Evolutionary conservation across 2,888 invertebrate genomes (phyloP), one percentile per base, ranked within the genome.

Genomic region (Macaria notata): DNA sequence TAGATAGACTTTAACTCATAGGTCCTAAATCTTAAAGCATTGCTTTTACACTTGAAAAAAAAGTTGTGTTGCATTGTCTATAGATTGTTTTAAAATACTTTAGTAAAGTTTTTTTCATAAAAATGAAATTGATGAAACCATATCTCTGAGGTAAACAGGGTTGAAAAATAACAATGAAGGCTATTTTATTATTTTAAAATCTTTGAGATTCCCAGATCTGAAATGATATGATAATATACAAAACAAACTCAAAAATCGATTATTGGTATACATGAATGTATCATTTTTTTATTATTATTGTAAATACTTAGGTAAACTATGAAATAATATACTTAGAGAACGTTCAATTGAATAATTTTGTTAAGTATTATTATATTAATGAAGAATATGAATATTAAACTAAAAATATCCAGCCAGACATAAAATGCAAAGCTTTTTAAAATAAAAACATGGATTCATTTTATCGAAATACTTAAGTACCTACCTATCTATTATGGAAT

Each of bases 111-210:
- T 9, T 49, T 51, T 9, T 55, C n/a, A 51, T 19, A 60, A 59
- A 69, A 64, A 62, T 54, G 61, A 66, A 57, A 61, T 58, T 60
- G 58, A 61, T 63, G 54, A 68, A 69, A 72, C 73, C 83, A 84
- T 84, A 85, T 85, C 83, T 77, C 71, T 72, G 71, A 81, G 82
- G 83, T 69, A 76, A 79, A 81, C 85, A 86, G 85, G 86, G 86
- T 19, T 86, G 41, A 1, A 41, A 41, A 79, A 61, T 54, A 46
- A 44, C 4, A 41, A n/a, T 53, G 31, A 41, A 5, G 5, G 33
- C 7, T 36, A 36, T 36, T 7, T 6, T 36, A 6, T 36, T 36
- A 6, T 36, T 7, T 4, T 36, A 36, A 36, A 36, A 19, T 19
- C 19, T 19, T 19, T 19, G 19, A 19, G 19, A 19, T 19, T 19